phyloP scores from a whole-genome alignment of 1,140 invertebrate genomes.

The Bombus sylvicola region DNA sequence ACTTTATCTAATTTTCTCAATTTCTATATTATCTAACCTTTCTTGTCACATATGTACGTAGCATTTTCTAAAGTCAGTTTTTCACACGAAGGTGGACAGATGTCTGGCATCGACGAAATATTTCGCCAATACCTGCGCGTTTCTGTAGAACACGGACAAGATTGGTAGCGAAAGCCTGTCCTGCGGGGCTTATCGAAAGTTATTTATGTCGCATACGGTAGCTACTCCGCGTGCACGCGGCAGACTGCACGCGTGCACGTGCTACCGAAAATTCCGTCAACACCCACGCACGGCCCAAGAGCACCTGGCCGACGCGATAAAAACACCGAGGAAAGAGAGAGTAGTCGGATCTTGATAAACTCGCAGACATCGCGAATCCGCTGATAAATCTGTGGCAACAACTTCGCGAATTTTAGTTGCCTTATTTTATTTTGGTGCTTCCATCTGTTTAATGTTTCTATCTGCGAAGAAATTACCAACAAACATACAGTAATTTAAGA shows the following conservation, averaged over 20 bases:
- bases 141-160: conserved; percentile 43
- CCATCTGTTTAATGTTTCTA: neutral
- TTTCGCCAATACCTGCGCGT: conserved; percentile 55
- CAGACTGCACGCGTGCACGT: conserved; percentile 43
- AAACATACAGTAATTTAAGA: neutral
- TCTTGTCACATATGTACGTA: neutral
- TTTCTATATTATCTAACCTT: neutral
- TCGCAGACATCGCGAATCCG: neutral
- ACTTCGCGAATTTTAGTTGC: conserved; percentile 9
- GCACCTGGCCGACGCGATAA: conserved; percentile 45
- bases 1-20: neutral
- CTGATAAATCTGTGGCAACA: conserved; percentile 41
- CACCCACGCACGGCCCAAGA: conserved; percentile 31
- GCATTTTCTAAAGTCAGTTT: neutral
- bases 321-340: conserved; percentile 28
- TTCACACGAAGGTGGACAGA: neutral
- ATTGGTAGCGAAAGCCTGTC: conserved; percentile 70
- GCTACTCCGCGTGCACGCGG: conserved; percentile 62
- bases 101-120: conserved; percentile 5
- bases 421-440: neutral
- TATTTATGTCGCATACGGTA: conserved; percentile 73
- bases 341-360: conserved; percentile 50
- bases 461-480: too few relatives aligned
- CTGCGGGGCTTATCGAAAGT: conserved; percentile 74
- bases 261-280: conserved; percentile 60